Evolutionary conservation across 2,797 vertebrate species (phyloP).

Genomic region (Pachyuromys duprasi): DNA sequence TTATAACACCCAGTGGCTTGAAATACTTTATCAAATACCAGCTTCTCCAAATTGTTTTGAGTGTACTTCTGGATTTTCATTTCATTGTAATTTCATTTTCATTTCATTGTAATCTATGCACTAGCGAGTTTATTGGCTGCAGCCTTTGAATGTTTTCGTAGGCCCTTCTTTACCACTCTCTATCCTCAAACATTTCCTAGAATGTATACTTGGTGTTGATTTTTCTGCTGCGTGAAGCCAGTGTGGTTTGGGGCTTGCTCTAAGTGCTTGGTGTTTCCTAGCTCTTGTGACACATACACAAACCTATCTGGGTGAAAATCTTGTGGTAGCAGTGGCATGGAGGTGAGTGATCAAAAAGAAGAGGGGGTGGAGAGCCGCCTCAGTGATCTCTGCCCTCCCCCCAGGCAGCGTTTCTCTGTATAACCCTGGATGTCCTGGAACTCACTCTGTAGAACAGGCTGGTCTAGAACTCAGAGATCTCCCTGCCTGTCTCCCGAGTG

Average conservation of each 20-base stretch:
- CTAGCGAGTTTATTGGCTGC: background rate
- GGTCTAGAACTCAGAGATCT: background rate
- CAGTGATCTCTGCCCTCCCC: background rate
- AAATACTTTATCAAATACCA: constrained; percentile 19
- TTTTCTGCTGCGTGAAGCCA: background rate
- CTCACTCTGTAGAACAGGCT: background rate
- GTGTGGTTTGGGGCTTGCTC: background rate
- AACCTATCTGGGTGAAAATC: background rate
- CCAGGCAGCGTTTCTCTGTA: background rate
- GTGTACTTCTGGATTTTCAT: background rate
- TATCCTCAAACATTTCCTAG: constrained; percentile 19
- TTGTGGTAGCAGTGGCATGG: background rate
- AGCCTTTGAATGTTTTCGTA: constrained; percentile 13
- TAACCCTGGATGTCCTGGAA: background rate
- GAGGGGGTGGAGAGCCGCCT: background rate
- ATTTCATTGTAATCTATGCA: background rate
- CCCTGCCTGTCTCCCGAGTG: background rate
- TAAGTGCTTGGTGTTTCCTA: background rate
- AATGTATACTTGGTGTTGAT: background rate
- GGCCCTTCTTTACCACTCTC: background rate
- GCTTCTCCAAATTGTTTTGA: background rate
- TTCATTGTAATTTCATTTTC: background rate
- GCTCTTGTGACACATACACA: background rate
- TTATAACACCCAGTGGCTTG: background rate
- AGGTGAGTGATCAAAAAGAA: background rate